These are phyloP conservation scores for Sebastolobus alascanus DNA, from an alignment of 2,797 vertebrate species.

Conservation along the genomic window DNA sequence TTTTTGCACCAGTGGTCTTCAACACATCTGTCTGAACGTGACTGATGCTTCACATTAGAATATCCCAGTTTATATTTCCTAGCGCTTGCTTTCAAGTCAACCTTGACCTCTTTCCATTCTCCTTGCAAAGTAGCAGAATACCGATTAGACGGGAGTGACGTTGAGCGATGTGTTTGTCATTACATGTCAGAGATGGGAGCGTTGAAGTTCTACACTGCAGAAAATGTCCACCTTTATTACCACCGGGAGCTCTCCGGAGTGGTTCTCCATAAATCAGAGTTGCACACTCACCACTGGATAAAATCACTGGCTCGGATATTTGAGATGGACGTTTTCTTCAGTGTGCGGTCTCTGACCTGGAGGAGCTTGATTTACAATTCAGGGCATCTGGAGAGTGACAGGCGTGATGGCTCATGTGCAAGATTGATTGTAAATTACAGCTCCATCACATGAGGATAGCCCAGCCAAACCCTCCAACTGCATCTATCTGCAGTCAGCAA, in stretches of 20 bases:
- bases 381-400: not conserved
- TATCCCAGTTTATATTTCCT: conserved; percentile 29
- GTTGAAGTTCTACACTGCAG: conserved; percentile 7
- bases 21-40: conserved; percentile 17
- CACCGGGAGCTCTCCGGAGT: not conserved
- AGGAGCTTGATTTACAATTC: conserved; percentile 19
- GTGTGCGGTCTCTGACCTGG: not conserved
- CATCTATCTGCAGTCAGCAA: not conserved
- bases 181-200: conserved; percentile 14
- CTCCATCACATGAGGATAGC: not conserved
- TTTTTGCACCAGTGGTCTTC: conserved; percentile 6
- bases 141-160: conserved; percentile 39
- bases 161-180: conserved; percentile 56
- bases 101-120: conserved; percentile 35
- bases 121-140: conserved; percentile 16
- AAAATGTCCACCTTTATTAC: conserved; percentile 11
- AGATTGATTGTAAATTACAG: conserved; percentile 11
- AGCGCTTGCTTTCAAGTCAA: conserved; percentile 12
- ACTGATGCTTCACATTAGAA: conserved; percentile 30
- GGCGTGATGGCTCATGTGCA: not conserved
- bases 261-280: conserved; percentile 14
- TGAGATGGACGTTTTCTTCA: conserved; percentile 6
- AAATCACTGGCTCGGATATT: conserved; percentile 13
- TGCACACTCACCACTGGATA: not conserved
- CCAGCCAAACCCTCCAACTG: not conserved